Base-by-base conservation (phyloP, 2,113 vertebrate genomes). In the Python bivittatus region DNA sequence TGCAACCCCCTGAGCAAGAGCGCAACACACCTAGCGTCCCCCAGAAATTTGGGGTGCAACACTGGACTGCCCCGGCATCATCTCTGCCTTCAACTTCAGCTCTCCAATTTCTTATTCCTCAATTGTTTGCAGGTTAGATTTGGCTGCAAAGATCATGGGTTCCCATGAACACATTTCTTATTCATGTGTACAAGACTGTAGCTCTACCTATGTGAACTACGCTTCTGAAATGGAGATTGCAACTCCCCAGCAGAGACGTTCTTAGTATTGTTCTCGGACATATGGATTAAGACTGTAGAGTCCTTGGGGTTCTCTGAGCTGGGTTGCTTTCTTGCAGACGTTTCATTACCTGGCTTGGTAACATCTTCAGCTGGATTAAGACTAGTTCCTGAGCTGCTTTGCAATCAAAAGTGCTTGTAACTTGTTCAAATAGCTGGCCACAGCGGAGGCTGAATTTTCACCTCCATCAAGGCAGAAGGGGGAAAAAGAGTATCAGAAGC, bases 391-490 rank as follows among this genome's bases (percentile, higher is more conserved):
- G 58, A 20, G 23, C 12, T 33, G 57, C 44, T 10, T 89, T 48
- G 52, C 84, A n/a, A 85, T 17, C 56, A 85, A 85, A 84, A 42
- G 42, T 2, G 25, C 89, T 11, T 72, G 86, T 92, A 92, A 72
- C 1, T 0, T 0, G 0, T 8, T 86, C 86, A 56, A 58, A 0
- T 57, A 94, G 91, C 0, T 79, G 87, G 61, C 88, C 3, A 48
- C 13, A 53, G 58, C 84, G 61, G 38, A 95, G 88, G 86, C 38
- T 88, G 6, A 17, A 60, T 83, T 88, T 42, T 92, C n/a, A 86
- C 83, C 92, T 92, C 89, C 86, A 91, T 56, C 79, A 61, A 88
- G 84, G 92, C 12, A 85, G 0, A n/a, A 13, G 29, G 20, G 22
- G 38, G 2, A 53, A 27, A 15, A 84, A 4, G 60, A 90, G 61